Evolutionary conservation across 2,797 vertebrate genomes (phyloP).

Genomic region (Argentina silus): DNA sequence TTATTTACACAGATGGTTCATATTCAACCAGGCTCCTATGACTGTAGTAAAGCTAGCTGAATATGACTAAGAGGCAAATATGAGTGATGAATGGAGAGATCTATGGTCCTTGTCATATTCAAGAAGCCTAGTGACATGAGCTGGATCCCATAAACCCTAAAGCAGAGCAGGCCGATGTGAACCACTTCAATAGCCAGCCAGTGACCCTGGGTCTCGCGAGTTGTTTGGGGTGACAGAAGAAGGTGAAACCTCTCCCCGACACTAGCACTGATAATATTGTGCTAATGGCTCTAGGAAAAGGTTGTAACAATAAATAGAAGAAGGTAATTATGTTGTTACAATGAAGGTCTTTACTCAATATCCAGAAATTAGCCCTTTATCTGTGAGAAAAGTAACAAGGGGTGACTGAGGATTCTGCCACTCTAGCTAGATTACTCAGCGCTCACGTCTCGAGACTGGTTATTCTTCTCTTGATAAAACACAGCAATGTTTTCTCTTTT

Average conservation of each 20-base stretch:
- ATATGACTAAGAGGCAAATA: neutral
- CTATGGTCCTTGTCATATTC: neutral
- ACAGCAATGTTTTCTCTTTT: conserved; percentile 54
- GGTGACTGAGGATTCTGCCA: conserved; percentile 47
- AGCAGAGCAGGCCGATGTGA: neutral
- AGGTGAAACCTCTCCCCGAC: conserved; percentile 30
- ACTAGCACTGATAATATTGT: conserved; percentile 67
- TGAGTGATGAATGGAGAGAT: neutral
- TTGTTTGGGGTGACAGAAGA: neutral
- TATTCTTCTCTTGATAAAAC: conserved; percentile 59
- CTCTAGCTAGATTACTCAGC: conserved; percentile 14
- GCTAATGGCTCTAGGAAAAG: conserved; percentile 54
- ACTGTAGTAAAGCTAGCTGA: neutral
- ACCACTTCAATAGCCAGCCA: neutral
- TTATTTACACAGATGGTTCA: conserved; percentile 12
- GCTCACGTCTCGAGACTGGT: conserved; percentile 20
- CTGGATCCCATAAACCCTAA: neutral
- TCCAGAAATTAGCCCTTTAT: conserved; percentile 40
- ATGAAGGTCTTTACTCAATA: conserved; percentile 27
- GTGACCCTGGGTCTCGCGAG: neutral
- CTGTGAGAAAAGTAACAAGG: conserved; percentile 47
- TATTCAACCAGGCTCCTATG: conserved; percentile 15
- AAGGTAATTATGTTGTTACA: conserved; percentile 57
- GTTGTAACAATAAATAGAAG: conserved; percentile 65
- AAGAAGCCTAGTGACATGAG: neutral